Conservation (phyloP, 2,113 vertebrate genomes). For the Bolborhynchus lineola region DNA sequence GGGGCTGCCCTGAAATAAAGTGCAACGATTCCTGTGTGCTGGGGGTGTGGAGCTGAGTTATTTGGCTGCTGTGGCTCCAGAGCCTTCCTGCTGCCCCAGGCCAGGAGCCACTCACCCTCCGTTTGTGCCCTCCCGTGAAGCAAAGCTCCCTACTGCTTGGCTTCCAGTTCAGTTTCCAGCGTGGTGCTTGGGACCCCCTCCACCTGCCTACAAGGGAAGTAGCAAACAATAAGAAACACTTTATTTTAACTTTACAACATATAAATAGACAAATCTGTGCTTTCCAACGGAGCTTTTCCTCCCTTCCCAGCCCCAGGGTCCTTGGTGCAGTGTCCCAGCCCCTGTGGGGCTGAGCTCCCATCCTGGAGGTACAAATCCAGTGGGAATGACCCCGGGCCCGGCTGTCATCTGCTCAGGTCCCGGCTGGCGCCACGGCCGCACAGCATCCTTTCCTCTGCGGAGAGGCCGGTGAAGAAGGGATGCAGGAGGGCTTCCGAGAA, state of each 20-base stretch:
- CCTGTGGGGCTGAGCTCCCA: not conserved
- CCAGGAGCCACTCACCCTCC: fast-evolving
- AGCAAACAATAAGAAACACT: slow-evolving; percentile 86
- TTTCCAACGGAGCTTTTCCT: slow-evolving; percentile 59
- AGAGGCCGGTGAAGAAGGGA: slow-evolving; percentile 83
- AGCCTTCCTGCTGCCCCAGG: not conserved
- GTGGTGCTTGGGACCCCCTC: not conserved
- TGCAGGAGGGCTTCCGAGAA: slow-evolving; percentile 87
- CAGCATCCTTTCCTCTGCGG: slow-evolving; percentile 71
- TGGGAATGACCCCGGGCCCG: not conserved
- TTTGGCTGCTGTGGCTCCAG: not conserved
- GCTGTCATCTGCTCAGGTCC: slow-evolving; percentile 79
- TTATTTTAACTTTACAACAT: slow-evolving; percentile 87
- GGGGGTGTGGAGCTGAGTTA: not conserved
- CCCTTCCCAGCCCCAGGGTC: not conserved
- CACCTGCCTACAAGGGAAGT: slow-evolving; percentile 68
- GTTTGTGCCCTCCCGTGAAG: not conserved
- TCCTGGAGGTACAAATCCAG: not conserved
- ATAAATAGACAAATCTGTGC: slow-evolving; percentile 85
- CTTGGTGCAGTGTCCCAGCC: not conserved
- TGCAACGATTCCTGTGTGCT: slow-evolving; percentile 35
- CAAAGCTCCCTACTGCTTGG: not conserved
- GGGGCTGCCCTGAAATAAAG: slow-evolving; percentile 72
- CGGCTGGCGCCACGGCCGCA: slow-evolving; percentile 65
- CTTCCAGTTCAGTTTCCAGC: not conserved